These are phyloP conservation scores for Cranoglanis bouderius DNA, from an alignment of 2,113 vertebrate genomes.

Conservation along the genomic window DNA sequence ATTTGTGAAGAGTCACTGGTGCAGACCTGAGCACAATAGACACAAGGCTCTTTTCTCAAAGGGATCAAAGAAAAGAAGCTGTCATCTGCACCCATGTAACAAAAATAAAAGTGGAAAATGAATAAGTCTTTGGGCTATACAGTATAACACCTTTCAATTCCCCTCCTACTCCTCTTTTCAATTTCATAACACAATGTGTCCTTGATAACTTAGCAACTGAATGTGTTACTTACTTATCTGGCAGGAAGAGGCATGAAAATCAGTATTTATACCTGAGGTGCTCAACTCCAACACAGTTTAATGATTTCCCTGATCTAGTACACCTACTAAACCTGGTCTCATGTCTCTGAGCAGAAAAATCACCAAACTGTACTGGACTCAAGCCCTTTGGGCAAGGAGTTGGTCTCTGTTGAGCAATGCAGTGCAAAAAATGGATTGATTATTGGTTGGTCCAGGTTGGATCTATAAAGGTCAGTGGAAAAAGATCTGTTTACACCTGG, in stretches of 20 bases:
- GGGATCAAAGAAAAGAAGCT: constrained; percentile 49
- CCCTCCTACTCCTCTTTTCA: constrained; percentile 24
- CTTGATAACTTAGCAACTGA: constrained; percentile 17
- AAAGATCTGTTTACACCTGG: neutral
- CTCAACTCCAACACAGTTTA: neutral
- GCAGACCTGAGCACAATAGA: constrained; percentile 1
- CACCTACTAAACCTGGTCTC: neutral
- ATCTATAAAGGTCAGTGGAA: constrained; percentile 57
- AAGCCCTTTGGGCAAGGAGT: neutral
- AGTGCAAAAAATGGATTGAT: constrained; percentile 48
- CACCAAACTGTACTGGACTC: neutral
- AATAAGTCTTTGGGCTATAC: neutral
- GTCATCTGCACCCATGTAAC: neutral
- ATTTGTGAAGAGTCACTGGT: constrained; percentile 12
- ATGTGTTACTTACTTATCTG: constrained; percentile 6
- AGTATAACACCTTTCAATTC: constrained; percentile 25
- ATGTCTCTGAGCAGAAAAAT: neutral
- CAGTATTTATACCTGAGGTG: constrained; percentile 1
- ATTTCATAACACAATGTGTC: neutral
- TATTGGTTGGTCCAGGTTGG: constrained; percentile 36
- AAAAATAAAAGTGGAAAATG: constrained; percentile 9
- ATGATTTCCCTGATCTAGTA: neutral
- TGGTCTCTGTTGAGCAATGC: constrained; percentile 27
- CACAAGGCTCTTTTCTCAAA: constrained; percentile 30
- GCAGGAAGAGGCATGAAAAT: neutral